phyloP scores from a whole-genome alignment of 2,888 invertebrate species.

The Ectropis crepuscularia region DNA sequence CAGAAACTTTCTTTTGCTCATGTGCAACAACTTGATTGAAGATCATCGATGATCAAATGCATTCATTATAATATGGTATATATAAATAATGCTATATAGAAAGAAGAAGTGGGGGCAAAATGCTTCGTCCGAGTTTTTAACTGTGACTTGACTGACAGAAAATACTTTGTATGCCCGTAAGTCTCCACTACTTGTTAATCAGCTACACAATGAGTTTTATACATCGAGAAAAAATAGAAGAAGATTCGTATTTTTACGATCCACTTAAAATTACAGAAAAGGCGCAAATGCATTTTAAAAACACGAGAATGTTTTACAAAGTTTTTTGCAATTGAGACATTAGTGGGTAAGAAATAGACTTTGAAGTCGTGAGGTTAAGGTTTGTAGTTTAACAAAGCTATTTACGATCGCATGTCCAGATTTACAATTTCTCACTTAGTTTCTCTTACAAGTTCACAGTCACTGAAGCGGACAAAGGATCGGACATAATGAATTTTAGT shows the following conservation, averaged over 20 bases:
- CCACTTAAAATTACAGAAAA: constrained; percentile 27
- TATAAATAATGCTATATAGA: no score
- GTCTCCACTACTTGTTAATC: no score
- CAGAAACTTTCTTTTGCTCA: no score
- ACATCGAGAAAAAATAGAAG: constrained; percentile 13
- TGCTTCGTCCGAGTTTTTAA: no score
- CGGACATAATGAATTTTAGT: constrained; percentile 70
- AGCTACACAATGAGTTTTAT: no score
- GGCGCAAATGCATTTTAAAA: constrained; percentile 36
- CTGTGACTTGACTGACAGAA: no score
- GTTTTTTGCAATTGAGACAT: constrained; percentile 53
- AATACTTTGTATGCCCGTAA: no score
- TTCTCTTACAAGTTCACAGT: constrained; percentile 59
- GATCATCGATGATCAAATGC: no score
- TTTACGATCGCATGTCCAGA: constrained; percentile 47
- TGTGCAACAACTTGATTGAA: no score
- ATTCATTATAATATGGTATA: no score
- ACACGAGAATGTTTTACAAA: constrained; percentile 29
- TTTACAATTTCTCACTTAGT: constrained; percentile 67
- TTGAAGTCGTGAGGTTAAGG: constrained; percentile 39
- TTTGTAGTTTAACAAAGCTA: constrained; percentile 55
- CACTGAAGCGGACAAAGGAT: constrained; percentile 60
- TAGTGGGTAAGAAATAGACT: constrained; percentile 52
- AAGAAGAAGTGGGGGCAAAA: no score
- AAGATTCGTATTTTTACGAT: constrained; percentile 24